phyloP scores from a whole-genome alignment of 2,797 vertebrate genomes.

The Sebastes nivosus region DNA sequence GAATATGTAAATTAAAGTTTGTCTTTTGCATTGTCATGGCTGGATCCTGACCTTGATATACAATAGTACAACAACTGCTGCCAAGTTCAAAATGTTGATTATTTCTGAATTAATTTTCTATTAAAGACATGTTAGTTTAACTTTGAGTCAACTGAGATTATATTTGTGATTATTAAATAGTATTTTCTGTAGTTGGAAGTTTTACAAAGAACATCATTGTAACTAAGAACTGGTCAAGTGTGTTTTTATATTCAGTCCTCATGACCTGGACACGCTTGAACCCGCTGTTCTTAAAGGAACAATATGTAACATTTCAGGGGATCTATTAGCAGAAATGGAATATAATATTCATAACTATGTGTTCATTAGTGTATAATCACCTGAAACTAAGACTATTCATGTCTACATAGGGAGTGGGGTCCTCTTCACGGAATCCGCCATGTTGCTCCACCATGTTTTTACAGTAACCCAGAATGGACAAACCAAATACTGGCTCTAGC shows the following conservation, averaged over 20 bases:
- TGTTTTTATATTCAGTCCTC: background rate
- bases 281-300: background rate
- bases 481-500: no score
- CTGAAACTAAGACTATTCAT: no score
- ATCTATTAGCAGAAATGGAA: no score
- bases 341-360: no score
- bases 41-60: background rate
- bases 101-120: background rate
- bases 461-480: no score
- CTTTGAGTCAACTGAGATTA: background rate
- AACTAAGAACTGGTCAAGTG: background rate
- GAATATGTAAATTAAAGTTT: background rate
- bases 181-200: background rate
- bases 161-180: background rate
- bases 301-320: no score
- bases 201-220: background rate
- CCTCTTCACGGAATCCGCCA: no score
- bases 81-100: background rate
- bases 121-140: background rate
- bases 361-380: no score
- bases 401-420: no score
- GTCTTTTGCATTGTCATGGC: background rate
- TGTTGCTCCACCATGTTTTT: no score
- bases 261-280: background rate
- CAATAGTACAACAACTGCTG: background rate